A percentile compares a stretch with the other conserved stretches of the same genome.
Evolutionary conservation across 2,113 vertebrate species (phyloP).

Genomic region (Pseudopipra pipra): DNA sequence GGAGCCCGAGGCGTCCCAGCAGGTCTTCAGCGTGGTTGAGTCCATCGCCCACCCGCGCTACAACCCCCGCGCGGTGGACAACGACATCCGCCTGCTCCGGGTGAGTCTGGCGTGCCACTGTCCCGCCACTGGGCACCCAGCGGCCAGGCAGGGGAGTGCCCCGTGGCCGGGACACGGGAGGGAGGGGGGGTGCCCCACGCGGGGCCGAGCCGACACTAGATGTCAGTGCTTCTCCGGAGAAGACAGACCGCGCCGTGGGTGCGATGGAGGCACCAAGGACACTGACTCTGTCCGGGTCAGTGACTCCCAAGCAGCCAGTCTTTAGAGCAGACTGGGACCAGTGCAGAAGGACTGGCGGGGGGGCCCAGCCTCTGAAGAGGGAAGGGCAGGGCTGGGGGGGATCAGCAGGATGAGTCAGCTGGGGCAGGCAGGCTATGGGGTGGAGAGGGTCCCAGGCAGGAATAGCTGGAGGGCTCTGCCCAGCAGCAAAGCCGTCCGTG

Average conservation of each 20-base stretch:
- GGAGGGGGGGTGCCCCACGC: background rate
- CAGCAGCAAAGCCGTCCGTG: fast-evolving
- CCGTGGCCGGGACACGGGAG: background rate
- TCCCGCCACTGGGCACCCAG: background rate
- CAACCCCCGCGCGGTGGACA: background rate
- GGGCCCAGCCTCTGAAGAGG: background rate
- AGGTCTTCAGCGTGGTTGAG: constrained; percentile 30
- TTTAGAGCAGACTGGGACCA: background rate
- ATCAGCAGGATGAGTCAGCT: fast-evolving
- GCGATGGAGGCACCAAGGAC: background rate
- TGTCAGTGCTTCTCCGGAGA: constrained; percentile 55
- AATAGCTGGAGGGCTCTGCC: background rate
- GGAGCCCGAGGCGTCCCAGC: constrained; percentile 49
- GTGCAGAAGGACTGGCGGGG: background rate
- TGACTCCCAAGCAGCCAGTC: background rate
- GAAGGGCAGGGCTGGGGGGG: background rate
- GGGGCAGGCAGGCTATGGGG: fast-evolving
- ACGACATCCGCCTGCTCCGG: constrained; percentile 71
- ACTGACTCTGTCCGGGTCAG: too few species aligned
- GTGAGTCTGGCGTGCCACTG: background rate
- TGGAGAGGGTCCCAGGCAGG: fast-evolving
- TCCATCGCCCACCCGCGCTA: constrained; percentile 57
- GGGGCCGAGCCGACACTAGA: constrained; percentile 1
- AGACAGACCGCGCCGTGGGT: background rate
- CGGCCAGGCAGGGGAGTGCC: background rate